Evolutionary conservation across 2,888 invertebrate species (phyloP).

Genomic region (Cancer borealis): DNA sequence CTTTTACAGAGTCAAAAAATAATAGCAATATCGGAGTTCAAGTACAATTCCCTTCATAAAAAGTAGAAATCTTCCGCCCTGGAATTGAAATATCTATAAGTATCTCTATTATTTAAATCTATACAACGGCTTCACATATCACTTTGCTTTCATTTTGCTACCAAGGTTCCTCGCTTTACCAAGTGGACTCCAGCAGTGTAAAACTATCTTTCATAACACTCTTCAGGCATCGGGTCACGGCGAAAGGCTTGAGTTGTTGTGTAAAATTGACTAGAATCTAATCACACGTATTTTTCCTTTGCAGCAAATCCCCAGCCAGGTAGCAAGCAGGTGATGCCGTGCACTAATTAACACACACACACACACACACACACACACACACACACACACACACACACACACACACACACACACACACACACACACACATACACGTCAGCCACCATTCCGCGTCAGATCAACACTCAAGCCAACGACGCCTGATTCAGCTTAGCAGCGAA

Average conservation of each 20-base stretch:
- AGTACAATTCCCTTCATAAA: not conserved
- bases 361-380: slow-evolving; percentile 50
- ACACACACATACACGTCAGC: not conserved
- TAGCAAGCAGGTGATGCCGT: not conserved
- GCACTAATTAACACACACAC: slow-evolving; percentile 17
- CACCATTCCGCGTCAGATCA: not conserved
- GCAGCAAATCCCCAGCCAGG: not conserved
- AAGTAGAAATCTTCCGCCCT: not conserved
- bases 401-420: slow-evolving; percentile 50
- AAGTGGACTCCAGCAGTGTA: no score
- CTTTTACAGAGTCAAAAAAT: not conserved
- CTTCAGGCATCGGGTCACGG: no score
- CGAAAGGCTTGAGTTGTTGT: not conserved
- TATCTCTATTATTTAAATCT: no score
- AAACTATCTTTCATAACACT: not conserved
- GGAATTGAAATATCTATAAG: not conserved
- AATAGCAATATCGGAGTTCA: not conserved
- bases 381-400: slow-evolving; percentile 23
- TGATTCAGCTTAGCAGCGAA: slow-evolving; percentile 18
- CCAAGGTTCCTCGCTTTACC: no score
- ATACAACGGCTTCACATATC: no score
- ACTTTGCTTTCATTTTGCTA: not conserved
- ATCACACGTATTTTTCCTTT: not conserved
- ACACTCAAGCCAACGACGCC: slow-evolving; percentile 17
- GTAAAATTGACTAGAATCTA: not conserved